A percentile compares a stretch with the other conserved stretches of the same genome.
Conservation (phyloP, 2,797 vertebrate genomes). For the Sebastes wilsoni region DNA sequence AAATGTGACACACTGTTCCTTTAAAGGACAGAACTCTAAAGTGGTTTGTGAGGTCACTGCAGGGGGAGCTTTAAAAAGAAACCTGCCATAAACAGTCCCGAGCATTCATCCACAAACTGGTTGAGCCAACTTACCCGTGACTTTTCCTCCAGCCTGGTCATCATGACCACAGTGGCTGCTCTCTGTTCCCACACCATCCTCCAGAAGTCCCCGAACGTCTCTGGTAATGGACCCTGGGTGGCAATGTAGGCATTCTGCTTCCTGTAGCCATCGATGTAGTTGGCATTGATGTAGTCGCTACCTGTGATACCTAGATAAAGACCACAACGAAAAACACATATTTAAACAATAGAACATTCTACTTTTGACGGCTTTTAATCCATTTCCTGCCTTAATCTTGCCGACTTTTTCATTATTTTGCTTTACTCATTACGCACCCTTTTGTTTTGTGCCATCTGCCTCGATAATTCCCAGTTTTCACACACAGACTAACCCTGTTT, state of each 20-base stretch:
- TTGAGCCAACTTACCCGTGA: constrained; percentile 86
- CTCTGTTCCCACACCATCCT: constrained; percentile 99
- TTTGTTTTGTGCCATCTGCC: constrained; percentile 32
- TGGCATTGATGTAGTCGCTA: constrained; percentile 97
- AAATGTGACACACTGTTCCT: no score
- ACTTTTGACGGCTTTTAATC: not conserved
- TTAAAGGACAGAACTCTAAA: not conserved
- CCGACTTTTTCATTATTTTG: not conserved
- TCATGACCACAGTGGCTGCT: constrained; percentile 96
- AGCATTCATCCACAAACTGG: not conserved
- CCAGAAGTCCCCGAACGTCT: constrained; percentile 98
- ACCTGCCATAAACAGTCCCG: not conserved
- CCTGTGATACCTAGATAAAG: constrained; percentile 88
- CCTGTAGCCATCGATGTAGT: constrained; percentile 97
- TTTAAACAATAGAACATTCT: not conserved
- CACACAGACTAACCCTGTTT: constrained; percentile 23
- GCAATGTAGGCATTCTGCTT: constrained; percentile 99
- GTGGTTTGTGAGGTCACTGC: not conserved
- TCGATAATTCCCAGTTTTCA: constrained; percentile 31
- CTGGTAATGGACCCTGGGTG: constrained; percentile 94
- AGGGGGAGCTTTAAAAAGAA: not conserved
- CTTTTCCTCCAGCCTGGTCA: constrained; percentile 97
- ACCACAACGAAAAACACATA: not conserved
- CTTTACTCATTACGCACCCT: constrained; percentile 13
- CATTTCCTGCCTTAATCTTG: not conserved